phyloP scores from a whole-genome alignment of 2,797 vertebrate species.

The Dipus sagitta region DNA sequence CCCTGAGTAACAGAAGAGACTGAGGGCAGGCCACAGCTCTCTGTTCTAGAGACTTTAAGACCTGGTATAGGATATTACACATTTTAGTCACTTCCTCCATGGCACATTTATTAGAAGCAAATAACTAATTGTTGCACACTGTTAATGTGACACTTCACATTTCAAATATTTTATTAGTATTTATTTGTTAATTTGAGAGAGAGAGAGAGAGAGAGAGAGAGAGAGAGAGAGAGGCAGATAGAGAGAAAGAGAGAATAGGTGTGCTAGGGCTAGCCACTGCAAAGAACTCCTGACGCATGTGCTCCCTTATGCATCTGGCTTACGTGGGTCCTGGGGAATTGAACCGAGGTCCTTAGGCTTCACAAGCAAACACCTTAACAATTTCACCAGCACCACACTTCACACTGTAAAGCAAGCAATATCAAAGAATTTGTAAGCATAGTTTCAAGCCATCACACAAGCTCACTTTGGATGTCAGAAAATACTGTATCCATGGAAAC shows the following conservation, averaged over 20 bases:
- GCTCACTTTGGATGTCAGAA: slow-evolving; percentile 61
- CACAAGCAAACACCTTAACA: no score
- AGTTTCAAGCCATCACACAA: slow-evolving; percentile 51
- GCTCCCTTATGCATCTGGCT: no score
- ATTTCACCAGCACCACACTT: not conserved
- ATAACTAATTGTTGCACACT: not conserved
- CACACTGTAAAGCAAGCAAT: slow-evolving; percentile 41
- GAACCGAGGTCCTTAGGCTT: no score
- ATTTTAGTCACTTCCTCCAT: not conserved
- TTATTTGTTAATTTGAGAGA: no score
- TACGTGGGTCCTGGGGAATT: no score
- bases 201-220: no score
- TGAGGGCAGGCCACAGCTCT: not conserved
- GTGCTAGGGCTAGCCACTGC: no score
- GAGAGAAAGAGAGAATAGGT: no score
- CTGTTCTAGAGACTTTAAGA: not conserved
- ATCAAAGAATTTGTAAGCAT: slow-evolving; percentile 10
- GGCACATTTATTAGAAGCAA: not conserved
- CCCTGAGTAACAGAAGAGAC: not conserved
- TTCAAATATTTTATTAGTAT: no score
- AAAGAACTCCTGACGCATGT: no score
- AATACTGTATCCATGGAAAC: slow-evolving; percentile 54
- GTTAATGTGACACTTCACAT: not conserved
- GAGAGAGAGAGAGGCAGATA: no score
- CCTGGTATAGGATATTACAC: not conserved